Base-by-base conservation (phyloP, 1,140 invertebrate species). In the Aphelinus certus region DNA sequence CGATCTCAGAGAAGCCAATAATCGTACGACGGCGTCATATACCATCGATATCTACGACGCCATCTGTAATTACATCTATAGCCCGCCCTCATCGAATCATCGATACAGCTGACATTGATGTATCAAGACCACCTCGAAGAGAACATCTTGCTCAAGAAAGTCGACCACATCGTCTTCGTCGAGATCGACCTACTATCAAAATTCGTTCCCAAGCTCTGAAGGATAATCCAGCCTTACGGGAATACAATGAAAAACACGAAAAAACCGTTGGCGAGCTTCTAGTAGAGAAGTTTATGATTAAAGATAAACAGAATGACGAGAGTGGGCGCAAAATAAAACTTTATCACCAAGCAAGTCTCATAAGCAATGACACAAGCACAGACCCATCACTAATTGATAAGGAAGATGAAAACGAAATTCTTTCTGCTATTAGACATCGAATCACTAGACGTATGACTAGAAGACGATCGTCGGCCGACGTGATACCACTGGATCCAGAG, bases 51-150 rank as follows among this genome's bases (percentile, higher is more conserved):
- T 46, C 61, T 0, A 60, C 71, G 26, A 71, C 78, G 10, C 64
- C 72, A 7, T 51, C 78, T 0, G 78, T 75, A 0, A 67, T 76
- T 10, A 51, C 79, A 0, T 56, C 82, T 1, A 64, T 84, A 1
- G 70, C 75, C 3, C 77, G 83, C 0, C 88, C 89, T 0, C 89
- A 89, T 71, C 83, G 89, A 64, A 94, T 95, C 26, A 94, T 95
- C 49, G 93, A 95, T 81, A 95, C 94, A 3, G 93, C 93, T 1
- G 93, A 95, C 81, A 95, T 95, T 77, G 94, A 95, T 83, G 93
- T 95, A 0, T 93, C 93, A 2, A 88, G 89, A 0, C 87, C 88
- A 0, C 75, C 75, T 1, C 87, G 91, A 58, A 91, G 62, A 2
- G 79, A 82, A 77, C 74, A 55, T 9, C 79, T 83, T 77, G 77